Percentiles rank a stretch among this genome's conserved stretches.
These are phyloP conservation scores for Chirona hameri DNA, from an alignment of 2,888 invertebrate genomes.

Conservation along the genomic window DNA sequence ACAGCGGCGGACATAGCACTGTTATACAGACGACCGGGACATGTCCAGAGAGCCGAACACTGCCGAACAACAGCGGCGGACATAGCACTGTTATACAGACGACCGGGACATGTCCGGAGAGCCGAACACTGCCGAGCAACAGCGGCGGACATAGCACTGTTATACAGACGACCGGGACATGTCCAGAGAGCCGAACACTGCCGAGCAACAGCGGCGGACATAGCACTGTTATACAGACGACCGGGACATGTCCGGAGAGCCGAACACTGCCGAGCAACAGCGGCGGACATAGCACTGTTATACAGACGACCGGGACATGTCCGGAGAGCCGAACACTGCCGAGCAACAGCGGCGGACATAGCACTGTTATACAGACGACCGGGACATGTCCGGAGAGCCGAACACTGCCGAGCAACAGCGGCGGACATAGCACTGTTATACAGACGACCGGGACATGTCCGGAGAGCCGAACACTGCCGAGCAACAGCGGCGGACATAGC, in stretches of 20 bases:
- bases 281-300: not conserved
- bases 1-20: not conserved
- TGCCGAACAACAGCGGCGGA: too few species aligned
- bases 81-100: slow-evolving; percentile 50
- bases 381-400: slow-evolving; percentile 85
- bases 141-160: not conserved
- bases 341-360: too few species aligned
- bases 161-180: not conserved
- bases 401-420: slow-evolving; percentile 65
- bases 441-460: not conserved
- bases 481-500: not conserved
- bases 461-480: not conserved
- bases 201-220: not conserved
- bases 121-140: slow-evolving; percentile 69
- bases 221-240: not conserved
- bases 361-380: slow-evolving; percentile 60
- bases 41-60: slow-evolving; percentile 28
- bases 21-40: not conserved
- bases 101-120: slow-evolving; percentile 89
- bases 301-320: not conserved
- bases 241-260: not conserved
- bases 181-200: not conserved
- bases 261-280: not conserved
- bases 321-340: slow-evolving; percentile 28
- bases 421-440: not conserved